Evolutionary conservation across 92 coral and sea anemone species (phyloP).

Genomic region (Parazoanthus darwini): DNA sequence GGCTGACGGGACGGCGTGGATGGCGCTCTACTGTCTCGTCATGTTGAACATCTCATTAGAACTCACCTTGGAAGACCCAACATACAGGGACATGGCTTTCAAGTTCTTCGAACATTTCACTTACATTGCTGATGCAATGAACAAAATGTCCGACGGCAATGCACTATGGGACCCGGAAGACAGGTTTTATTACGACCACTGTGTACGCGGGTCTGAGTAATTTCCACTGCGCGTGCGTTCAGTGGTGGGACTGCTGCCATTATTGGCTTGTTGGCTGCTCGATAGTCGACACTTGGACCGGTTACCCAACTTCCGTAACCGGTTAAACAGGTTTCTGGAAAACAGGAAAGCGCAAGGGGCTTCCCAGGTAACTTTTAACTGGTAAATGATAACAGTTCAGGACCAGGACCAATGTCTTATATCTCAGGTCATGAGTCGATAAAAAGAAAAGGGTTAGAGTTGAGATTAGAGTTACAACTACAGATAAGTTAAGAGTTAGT

Average conservation of each 20-base stretch:
- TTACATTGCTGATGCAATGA: constrained; percentile 88
- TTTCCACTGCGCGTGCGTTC: constrained; percentile 84
- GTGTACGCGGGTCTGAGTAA: constrained; percentile 36
- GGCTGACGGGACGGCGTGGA: constrained; percentile 99
- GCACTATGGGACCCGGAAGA: constrained; percentile 90
- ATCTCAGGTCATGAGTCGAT: neutral
- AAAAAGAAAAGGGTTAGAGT: neutral
- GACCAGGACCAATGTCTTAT: too few relatives aligned
- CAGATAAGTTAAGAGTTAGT: too few relatives aligned
- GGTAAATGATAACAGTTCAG: too few relatives aligned
- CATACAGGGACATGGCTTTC: constrained; percentile 90
- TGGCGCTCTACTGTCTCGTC: constrained; percentile 83
- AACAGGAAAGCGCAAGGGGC: constrained; percentile 68
- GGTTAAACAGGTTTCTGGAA: constrained; percentile 85
- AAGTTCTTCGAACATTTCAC: constrained; percentile 93
- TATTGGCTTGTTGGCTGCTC: constrained; percentile 76
- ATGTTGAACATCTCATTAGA: constrained; percentile 90
- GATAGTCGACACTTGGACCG: constrained; percentile 72
- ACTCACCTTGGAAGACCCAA: constrained; percentile 71
- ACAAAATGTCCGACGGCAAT: constrained; percentile 79
- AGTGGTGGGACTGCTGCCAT: constrained; percentile 83
- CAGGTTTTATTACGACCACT: constrained; percentile 88
- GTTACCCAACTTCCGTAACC: constrained; percentile 76
- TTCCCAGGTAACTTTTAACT: constrained; percentile 51
- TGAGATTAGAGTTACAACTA: too few relatives aligned